Base-by-base conservation (phyloP, 2,113 vertebrate species). In the Argyrosomus japonicus region DNA sequence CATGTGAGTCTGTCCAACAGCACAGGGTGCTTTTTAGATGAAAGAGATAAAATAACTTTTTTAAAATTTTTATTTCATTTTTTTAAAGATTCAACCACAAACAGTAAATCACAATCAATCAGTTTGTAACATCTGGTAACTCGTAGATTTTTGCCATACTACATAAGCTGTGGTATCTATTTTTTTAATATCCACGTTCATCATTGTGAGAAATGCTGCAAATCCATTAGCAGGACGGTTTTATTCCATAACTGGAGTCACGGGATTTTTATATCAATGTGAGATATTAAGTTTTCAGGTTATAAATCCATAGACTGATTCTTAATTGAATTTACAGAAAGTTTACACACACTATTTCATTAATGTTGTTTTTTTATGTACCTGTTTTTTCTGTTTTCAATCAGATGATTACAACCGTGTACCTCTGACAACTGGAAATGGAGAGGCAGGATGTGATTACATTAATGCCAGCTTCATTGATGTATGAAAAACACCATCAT, bases 381-480 rank as follows among this genome's bases (percentile, higher is more conserved):
- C 15, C 17, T 6, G 21, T 56, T 50, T 19, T 25, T 19, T 2
- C 12, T 47, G 53, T 43, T 48, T 12, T 82, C 53, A 88, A 82
- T 83, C 88, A 99, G 98, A 99, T 89, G 98, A 99, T 77, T 93
- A 97, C 23, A 99, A 99, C 81, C 97, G 98, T n/a, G 98, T 99
- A 32, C 93, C 93, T 53, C 95, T 99, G 82, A 95, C 95, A 36
- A 94, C 96, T 53, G 91, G 96, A 70, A 94, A 92, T 1, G 96
- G 95, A 81, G 95, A 96, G 6, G 56, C 90, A 32, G 97, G 97
- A 56, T 96, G 96, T 17, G 97, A 97, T 88, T 99, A 99, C 61
- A 98, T 99, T 86, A 99, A 99, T 78, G 97, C 97, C 94, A 99
- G 98, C 92, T 97, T 97, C 69, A 97, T 99, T 68, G 97, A 99